Base-by-base conservation (phyloP, 2,113 vertebrate genomes). In the Gobius niger region DNA sequence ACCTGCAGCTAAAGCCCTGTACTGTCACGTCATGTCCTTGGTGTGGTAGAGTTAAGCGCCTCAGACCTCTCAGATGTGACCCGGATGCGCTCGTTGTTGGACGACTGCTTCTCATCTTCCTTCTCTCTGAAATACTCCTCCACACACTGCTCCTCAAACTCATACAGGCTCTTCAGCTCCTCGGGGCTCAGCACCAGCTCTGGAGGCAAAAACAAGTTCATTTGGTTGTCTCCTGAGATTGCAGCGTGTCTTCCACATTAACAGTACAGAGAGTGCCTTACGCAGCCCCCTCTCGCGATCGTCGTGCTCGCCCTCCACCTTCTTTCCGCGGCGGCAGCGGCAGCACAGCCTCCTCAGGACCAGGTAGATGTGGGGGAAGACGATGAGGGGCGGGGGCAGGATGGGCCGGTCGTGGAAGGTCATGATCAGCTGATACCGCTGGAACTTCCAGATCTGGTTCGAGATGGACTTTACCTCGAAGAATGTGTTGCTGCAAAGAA, bases 361-460 rank as follows among this genome's bases (percentile, higher is more conserved):
- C 10, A 99, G 95, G 78, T 95, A 96, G 76, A 98, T 81, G 83
- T 97, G 97, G 50, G 95, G 96, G 70, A 99, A 87, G 77, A 99
- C 80, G 78, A 99, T 98, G 90, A 99, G 94, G 0, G 98, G 98
- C 0, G 98, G 98, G 0, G 98, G 98, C 4, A 99, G 92, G 60
- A 99, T 95, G 1, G 98, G 97, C 2, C 97, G 93, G 86, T 98
- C 97, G 1, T 99, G 95, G 85, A 98, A 99, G 0, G 96, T 99
- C 96, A 99, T 98, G 71, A 99, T 99, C 77, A 99, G 90, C 88
- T 99, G 96, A 65, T 99, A 99, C 0, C 98, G 89, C 86, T 99
- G 98, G 85, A 99, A 99, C 87, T 99, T 99, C 98, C 98, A 99
- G 24, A 99, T 95, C 89, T 99, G 96, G 87, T 99, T 99, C 46